Conservation (phyloP, 1,140 invertebrate species). For the Eufriesea mexicana region DNA sequence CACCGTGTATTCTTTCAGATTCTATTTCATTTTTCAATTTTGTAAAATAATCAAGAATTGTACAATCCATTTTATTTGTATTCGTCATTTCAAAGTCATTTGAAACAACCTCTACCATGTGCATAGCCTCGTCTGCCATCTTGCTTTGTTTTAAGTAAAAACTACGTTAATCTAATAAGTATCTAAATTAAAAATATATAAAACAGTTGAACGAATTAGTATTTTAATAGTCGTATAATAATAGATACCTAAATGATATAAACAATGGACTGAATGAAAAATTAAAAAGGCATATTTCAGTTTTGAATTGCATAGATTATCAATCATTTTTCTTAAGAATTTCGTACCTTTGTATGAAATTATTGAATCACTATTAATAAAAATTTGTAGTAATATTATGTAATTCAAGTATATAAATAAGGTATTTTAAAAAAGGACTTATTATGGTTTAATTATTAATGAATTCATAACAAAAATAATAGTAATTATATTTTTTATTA, state of each 20-base stretch:
- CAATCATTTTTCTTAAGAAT: constrained; percentile 22
- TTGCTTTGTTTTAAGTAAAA: constrained; percentile 33
- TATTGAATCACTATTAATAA: constrained; percentile 4
- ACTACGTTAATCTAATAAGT: constrained; percentile 45
- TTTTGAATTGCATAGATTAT: constrained; percentile 23
- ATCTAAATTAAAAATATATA: constrained; percentile 20
- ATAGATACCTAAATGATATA: background rate
- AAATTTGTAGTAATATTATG: constrained; percentile 30
- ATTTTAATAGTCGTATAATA: constrained; percentile 26
- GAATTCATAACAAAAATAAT: background rate
- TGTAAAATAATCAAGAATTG: constrained; percentile 80
- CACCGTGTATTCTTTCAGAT: constrained; percentile 75
- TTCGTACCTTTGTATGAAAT: background rate
- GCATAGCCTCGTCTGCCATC: constrained; percentile 55
- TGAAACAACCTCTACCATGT: constrained; percentile 60
- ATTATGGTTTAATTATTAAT: background rate
- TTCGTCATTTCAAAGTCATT: constrained; percentile 42
- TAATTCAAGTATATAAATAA: background rate
- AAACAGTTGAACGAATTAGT: constrained; percentile 19
- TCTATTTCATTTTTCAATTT: constrained; percentile 77
- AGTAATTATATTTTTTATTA: background rate
- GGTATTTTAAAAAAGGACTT: background rate
- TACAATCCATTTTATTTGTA: constrained; percentile 67
- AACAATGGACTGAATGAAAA: constrained; percentile 22
- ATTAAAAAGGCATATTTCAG: constrained; percentile 13